These are phyloP conservation scores for Leuciscus waleckii DNA, from an alignment of 2,797 vertebrate species.

Conservation along the genomic window DNA sequence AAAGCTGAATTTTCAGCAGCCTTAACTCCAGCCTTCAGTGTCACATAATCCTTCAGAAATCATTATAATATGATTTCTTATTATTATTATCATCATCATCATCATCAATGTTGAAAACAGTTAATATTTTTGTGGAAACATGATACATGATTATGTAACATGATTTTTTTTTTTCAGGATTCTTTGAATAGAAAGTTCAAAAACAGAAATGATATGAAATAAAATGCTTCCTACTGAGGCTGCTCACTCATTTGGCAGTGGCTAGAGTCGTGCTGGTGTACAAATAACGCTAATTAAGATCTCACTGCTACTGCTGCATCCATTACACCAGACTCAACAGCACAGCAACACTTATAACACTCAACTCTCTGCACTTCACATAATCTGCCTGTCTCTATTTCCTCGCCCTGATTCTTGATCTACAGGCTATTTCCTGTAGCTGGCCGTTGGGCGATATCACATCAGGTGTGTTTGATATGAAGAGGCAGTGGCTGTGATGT, in stretches of 20 bases:
- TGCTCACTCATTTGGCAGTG: conserved; percentile 25
- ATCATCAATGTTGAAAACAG: neutral
- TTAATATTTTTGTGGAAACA: neutral
- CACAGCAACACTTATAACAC: conserved; percentile 70
- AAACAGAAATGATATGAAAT: neutral
- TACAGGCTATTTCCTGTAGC: conserved; percentile 41
- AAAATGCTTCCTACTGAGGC: neutral
- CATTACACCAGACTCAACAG: conserved; percentile 66
- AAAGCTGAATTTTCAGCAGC: neutral
- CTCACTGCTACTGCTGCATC: conserved; percentile 39
- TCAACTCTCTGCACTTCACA: conserved; percentile 70
- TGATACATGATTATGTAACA: neutral
- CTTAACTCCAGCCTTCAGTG: neutral
- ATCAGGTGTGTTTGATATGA: conserved; percentile 49
- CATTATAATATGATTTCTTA: neutral
- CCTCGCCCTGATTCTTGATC: conserved; percentile 44
- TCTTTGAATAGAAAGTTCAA: neutral
- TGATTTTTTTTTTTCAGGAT: neutral
- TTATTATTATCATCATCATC: too few relatives aligned
- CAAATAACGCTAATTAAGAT: conserved; percentile 76
- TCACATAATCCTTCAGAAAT: neutral
- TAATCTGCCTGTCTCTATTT: conserved; percentile 67
- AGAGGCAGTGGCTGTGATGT: conserved; percentile 49
- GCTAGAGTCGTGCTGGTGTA: conserved; percentile 51
- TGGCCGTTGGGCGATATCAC: conserved; percentile 40